phyloP scores from a whole-genome alignment of 2,888 invertebrate genomes.

The Brenthis ino region DNA sequence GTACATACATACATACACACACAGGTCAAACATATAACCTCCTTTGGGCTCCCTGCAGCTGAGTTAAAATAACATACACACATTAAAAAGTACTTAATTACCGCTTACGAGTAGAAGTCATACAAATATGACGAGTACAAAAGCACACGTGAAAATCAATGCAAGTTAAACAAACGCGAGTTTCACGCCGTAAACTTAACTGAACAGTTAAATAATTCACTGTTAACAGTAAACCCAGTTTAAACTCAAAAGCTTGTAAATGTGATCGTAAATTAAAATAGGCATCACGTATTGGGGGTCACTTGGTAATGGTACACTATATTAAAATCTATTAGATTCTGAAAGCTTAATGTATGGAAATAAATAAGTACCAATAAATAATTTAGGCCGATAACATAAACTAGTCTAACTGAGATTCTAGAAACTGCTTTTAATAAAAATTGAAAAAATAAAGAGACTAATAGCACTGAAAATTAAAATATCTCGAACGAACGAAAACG shows the following conservation, averaged over 20 bases:
- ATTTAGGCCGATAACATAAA: too few relatives aligned
- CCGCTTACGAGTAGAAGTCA: not conserved
- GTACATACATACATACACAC: too few relatives aligned
- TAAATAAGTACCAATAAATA: too few relatives aligned
- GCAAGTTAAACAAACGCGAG: conserved; percentile 6
- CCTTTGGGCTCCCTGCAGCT: too few relatives aligned
- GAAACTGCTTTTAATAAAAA: too few relatives aligned
- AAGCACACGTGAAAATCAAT: conserved; percentile 10
- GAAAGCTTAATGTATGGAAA: too few relatives aligned
- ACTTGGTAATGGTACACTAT: not conserved
- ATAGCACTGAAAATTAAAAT: too few relatives aligned
- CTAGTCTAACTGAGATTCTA: too few relatives aligned
- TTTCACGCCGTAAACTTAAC: conserved; percentile 24
- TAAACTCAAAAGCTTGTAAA: conserved; percentile 33
- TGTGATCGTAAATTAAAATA: conserved; percentile 34
- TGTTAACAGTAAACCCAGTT: conserved; percentile 27
- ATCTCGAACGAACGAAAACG: too few relatives aligned
- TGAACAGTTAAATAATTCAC: conserved; percentile 25
- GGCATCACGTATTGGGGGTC: conserved; percentile 26
- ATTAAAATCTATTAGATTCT: not conserved
- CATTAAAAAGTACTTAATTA: conserved; percentile 7
- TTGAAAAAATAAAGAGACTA: too few relatives aligned
- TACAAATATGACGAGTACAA: conserved; percentile 7
- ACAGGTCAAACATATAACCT: too few relatives aligned
- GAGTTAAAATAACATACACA: too few relatives aligned